Evolutionary conservation across 2,113 vertebrate species (phyloP).

Genomic region (Vombatus ursinus): DNA sequence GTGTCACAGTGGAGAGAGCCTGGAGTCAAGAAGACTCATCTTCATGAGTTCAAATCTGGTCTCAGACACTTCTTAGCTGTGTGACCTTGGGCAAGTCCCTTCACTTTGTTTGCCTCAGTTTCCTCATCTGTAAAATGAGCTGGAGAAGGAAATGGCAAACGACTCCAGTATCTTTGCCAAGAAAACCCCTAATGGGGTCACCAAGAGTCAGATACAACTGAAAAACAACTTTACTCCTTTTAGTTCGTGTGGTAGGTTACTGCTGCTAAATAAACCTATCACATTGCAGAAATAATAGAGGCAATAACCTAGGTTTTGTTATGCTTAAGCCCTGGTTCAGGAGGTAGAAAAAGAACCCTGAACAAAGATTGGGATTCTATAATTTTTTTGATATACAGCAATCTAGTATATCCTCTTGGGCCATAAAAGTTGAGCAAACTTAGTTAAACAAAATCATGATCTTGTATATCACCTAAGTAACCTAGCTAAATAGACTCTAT

Average conservation of each 20-base stretch:
- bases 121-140: too few relatives aligned
- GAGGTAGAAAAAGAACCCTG: background rate
- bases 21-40: too few relatives aligned
- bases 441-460: background rate
- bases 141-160: too few relatives aligned
- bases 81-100: too few relatives aligned
- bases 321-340: background rate
- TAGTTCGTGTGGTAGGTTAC: background rate
- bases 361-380: background rate
- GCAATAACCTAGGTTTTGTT: background rate
- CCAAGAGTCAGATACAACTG: too few relatives aligned
- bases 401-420: background rate
- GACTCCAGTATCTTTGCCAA: too few relatives aligned
- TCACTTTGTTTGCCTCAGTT: too few relatives aligned
- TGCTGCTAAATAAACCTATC: background rate
- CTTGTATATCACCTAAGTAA: background rate
- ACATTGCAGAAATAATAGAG: background rate
- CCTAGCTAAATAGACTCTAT: background rate
- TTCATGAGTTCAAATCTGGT: too few relatives aligned
- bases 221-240: background rate
- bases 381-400: background rate
- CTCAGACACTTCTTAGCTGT: too few relatives aligned
- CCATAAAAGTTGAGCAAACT: background rate
- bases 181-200: too few relatives aligned
- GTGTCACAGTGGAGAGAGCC: too few relatives aligned